Evolutionary conservation across 2,888 invertebrate species (phyloP), one percentile per base, ranked within the genome.

Genomic region (Hemistola chrysoprasaria): DNA sequence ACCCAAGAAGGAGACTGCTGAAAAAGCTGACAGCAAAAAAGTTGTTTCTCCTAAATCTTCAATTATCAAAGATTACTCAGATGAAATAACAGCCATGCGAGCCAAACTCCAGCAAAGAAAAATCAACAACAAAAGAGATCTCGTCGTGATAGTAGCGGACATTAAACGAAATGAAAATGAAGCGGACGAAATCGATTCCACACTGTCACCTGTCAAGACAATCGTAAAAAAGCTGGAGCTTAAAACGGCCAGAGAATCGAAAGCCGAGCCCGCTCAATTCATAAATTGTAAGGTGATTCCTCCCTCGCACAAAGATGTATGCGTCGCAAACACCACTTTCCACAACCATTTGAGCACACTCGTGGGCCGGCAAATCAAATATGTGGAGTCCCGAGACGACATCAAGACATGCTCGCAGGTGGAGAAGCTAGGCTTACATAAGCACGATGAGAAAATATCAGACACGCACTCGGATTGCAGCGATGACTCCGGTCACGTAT

Each of bases 401-500:
- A 59, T 68, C n/a, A 83, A 81, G 64, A 76, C 75, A 45, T 86
- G 74, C 59, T 71, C 78, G 28, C 84, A 81, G 52, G 61, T 63
- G 40, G 80, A 77, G 40, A 86, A 84, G 69, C 68, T 79, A 40
- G 58, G 68, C 42, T 56, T 79, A 53, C 75, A 76, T 50, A 88
- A 88, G 71, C 83, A 82, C 30, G 84, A 87, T 31, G 88, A 89
- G 59, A 90, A 90, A 70, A 82, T 85, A 71, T 90, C 90, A 44
- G 90, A 91, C 73, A 90, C 91, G 54, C 90, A 90, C 52, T 93
- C 93, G 3, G 93, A 93, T 61, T 94, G 94, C 61, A 94, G 94
- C 41, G 95, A 95, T 62, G 95, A 95, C 81, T 95, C 95, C 40
- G 95, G 95, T 45, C 94, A 95, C 78, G 95, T 94, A 56, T 95